Evolutionary conservation across 1,140 invertebrate genomes (phyloP).

Genomic region (Argopecten irradians): DNA sequence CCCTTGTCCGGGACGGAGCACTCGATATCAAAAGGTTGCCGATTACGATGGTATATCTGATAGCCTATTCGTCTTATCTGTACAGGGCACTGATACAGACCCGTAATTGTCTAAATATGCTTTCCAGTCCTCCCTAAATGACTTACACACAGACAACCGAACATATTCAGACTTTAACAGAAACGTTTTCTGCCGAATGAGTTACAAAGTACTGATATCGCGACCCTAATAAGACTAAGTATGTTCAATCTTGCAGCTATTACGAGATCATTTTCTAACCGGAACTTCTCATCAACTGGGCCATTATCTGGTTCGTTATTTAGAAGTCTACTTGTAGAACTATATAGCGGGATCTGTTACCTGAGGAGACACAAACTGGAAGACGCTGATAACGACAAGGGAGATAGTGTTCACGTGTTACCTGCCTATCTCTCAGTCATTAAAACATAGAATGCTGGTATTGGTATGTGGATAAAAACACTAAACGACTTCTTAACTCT

Average conservation of each 20-base stretch:
- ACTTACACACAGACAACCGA: neutral
- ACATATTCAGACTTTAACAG: neutral
- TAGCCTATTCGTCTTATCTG: neutral
- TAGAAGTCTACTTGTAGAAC: neutral
- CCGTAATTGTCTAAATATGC: neutral
- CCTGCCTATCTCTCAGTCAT: neutral
- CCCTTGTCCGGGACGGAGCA: neutral
- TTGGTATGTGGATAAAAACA: neutral
- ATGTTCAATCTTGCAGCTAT: neutral
- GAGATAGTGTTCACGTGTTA: neutral
- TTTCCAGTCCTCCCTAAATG: neutral
- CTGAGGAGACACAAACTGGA: neutral
- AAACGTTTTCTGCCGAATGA: neutral
- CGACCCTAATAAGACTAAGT: neutral
- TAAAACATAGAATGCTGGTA: neutral
- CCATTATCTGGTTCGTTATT: conserved; percentile 1
- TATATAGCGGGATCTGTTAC: neutral
- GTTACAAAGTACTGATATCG: neutral
- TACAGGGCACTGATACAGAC: neutral
- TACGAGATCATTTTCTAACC: neutral
- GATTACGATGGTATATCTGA: neutral
- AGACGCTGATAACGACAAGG: neutral
- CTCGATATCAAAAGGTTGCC: neutral
- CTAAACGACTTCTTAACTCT: neutral
- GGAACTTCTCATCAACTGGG: neutral